Base-by-base conservation (phyloP, 64 coral and sea anemone genomes). In the Acropora yongei region DNA sequence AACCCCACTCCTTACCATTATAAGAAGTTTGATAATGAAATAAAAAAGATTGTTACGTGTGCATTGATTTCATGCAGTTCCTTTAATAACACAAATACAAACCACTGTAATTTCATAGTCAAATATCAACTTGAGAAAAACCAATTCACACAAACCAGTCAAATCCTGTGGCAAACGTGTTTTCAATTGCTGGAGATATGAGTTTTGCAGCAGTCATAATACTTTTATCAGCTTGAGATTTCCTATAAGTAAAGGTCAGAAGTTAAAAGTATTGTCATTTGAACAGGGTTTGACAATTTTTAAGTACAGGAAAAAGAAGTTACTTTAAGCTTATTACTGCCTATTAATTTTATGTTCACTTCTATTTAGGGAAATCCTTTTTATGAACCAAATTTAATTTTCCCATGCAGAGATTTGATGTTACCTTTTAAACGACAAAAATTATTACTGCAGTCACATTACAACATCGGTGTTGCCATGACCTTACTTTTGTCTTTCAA, bases 211-310 rank as follows among this genome's bases (percentile, higher is more conserved):
- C 91, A 75, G 77, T 88, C 89, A 95, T 96, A 17, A 99, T 99
- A 65, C 73, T 91, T 44, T 93, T 99, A 75, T 99, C 97, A 47
- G 97, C 97, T 69, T 99, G 94, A 18, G 97, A 93, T 95, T 98
- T 98, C 79, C 97, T 98, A 76, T 16, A 83, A 90, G 83, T 80
- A 47, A 85, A 80, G 16, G n/a, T 57, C 12, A 57, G 49, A 5
- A 6, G 30, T 30, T 30, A 30, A 30, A 30, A 30, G 20, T 71
- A 71, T 0, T 2, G 68, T 71, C 14, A 5, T 71, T 12, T 30
- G 20, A 11, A 71, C 4, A n/a, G 68, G 14, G 20, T 71, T 71
- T 5, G 13, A 71, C 4, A n/a, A 3, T 4, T 16, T 18, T 71
- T 19, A 3, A 30, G 30, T 30, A 30, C 30, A 30, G 0, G 0